These are phyloP conservation scores for Cryptoprocta ferox DNA, from an alignment of 2,797 vertebrate species.

Conservation along the genomic window DNA sequence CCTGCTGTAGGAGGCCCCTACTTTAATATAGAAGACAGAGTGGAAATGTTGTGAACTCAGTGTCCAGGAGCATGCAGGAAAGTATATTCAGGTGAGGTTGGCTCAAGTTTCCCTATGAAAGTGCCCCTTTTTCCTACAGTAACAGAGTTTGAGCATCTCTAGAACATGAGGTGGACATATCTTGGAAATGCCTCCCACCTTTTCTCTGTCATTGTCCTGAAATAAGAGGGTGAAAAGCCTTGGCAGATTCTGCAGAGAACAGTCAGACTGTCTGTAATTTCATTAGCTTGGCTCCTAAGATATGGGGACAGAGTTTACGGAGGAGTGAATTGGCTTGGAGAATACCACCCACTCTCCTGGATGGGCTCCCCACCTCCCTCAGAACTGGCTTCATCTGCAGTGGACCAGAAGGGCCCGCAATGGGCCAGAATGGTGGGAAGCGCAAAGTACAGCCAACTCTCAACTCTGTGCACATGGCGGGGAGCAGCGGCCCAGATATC, in stretches of 20 bases:
- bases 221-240: neutral
- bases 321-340: constrained; percentile 1
- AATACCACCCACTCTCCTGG: constrained; percentile 25
- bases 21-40: neutral
- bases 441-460: constrained; percentile 53
- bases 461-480: neutral
- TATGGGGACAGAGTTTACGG: constrained; percentile 34
- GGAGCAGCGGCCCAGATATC: neutral
- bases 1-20: neutral
- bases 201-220: neutral
- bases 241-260: neutral
- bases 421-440: constrained; percentile 52
- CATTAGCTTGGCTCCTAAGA: neutral
- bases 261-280: neutral
- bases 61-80: neutral
- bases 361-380: neutral
- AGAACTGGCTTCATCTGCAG: constrained; percentile 52
- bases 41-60: neutral
- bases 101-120: neutral
- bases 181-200: neutral
- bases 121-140: neutral
- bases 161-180: neutral
- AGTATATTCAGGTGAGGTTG: neutral
- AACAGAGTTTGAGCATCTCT: constrained; percentile 24
- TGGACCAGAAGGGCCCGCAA: constrained; percentile 49